These are phyloP conservation scores for Onchidella celtica DNA, from an alignment of 2,888 invertebrate genomes.

Conservation along the genomic window DNA sequence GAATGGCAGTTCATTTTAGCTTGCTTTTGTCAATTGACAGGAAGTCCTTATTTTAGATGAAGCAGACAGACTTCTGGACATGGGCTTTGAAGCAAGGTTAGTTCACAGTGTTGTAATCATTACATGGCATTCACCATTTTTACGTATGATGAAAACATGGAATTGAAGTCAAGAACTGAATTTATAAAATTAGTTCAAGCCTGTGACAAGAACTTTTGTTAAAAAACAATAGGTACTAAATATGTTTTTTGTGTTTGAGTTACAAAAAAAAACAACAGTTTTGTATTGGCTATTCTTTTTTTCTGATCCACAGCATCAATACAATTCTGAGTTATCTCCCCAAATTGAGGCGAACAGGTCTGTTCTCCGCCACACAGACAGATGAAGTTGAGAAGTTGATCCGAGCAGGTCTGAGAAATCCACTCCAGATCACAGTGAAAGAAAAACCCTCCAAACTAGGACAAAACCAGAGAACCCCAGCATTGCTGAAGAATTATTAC, in stretches of 20 bases:
- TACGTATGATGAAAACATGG: too few relatives aligned
- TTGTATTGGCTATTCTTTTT: too few relatives aligned
- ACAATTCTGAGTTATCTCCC: constrained; percentile 95
- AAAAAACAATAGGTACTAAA: too few relatives aligned
- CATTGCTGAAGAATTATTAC: constrained; percentile 86
- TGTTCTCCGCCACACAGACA: constrained; percentile 82
- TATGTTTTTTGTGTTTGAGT: too few relatives aligned
- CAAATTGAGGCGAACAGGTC: constrained; percentile 94
- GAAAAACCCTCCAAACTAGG: constrained; percentile 85
- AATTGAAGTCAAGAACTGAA: too few relatives aligned
- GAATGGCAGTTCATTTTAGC: background rate
- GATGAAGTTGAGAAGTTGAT: constrained; percentile 94
- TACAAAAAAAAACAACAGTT: too few relatives aligned
- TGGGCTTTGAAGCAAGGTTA: constrained; percentile 90
- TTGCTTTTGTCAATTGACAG: constrained; percentile 71
- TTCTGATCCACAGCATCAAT: constrained; percentile 83
- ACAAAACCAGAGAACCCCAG: constrained; percentile 80
- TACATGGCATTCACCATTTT: too few relatives aligned
- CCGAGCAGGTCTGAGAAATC: constrained; percentile 95
- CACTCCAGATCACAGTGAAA: constrained; percentile 92
- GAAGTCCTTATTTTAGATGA: constrained; percentile 97
- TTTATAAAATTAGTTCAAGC: too few relatives aligned
- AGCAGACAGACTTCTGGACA: constrained; percentile 95
- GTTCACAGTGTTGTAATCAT: background rate
- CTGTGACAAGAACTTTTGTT: too few relatives aligned